These are phyloP conservation scores for Remorina albescens DNA, from an alignment of 2,797 vertebrate genomes.

Conservation along the genomic window DNA sequence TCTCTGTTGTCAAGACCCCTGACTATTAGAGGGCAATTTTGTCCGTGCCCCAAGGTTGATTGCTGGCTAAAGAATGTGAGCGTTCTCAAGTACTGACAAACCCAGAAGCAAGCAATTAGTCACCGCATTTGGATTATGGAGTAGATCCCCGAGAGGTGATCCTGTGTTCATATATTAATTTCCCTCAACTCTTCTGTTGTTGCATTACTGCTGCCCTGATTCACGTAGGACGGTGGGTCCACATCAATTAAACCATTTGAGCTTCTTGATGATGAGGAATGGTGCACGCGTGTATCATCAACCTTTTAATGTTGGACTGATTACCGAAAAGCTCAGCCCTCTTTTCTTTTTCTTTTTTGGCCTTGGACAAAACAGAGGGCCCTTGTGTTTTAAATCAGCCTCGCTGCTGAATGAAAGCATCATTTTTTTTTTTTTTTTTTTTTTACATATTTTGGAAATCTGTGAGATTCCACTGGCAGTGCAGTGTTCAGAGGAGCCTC, in stretches of 20 bases:
- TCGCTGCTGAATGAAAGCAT: constrained; percentile 16
- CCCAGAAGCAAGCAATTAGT: constrained; percentile 78
- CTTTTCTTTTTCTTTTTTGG: too few species aligned
- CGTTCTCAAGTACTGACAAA: constrained; percentile 72
- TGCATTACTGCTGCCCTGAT: constrained; percentile 59
- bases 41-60: constrained; percentile 63
- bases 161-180: constrained; percentile 70
- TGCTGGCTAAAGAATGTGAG: constrained; percentile 63
- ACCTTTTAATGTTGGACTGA: constrained; percentile 65
- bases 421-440: constrained; percentile 32
- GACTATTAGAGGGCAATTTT: constrained; percentile 66
- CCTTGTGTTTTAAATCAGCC: constrained; percentile 43
- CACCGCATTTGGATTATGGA: constrained; percentile 77
- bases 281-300: constrained; percentile 61
- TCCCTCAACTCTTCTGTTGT: constrained; percentile 65
- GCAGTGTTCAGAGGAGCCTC: constrained; percentile 39
- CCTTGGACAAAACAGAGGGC: constrained; percentile 55
- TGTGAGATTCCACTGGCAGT: constrained; percentile 22
- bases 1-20: constrained; percentile 47
- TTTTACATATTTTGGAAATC: constrained; percentile 26
- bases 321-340: constrained; percentile 56
- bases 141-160: constrained; percentile 67
- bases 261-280: constrained; percentile 59
- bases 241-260: constrained; percentile 72
- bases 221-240: constrained; percentile 66